phyloP scores from a whole-genome alignment of 2,888 invertebrate species.

The Lithophane semibrunnea region DNA sequence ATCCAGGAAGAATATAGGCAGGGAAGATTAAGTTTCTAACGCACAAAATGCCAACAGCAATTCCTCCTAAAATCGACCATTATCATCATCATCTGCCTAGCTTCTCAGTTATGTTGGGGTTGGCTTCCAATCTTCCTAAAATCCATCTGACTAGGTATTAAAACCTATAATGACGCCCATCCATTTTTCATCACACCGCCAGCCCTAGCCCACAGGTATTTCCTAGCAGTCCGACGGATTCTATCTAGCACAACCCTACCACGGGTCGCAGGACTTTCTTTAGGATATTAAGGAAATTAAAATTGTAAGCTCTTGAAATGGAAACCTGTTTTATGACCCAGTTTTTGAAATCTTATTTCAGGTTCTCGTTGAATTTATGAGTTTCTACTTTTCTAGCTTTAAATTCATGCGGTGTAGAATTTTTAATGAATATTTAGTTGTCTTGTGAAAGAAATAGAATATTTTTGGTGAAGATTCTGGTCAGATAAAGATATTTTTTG shows the following conservation, averaged over 20 bases:
- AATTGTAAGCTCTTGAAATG: conserved; percentile 48
- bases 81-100: not conserved
- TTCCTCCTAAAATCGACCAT: not conserved
- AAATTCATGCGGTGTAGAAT: conserved; percentile 1
- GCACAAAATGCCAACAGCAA: not conserved
- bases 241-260: conserved; percentile 46
- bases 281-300: conserved; percentile 60
- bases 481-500: not conserved
- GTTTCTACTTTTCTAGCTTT: conserved; percentile 8
- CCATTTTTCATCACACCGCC: not conserved
- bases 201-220: conserved; percentile 40
- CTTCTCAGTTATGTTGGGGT: not conserved
- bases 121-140: not conserved
- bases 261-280: conserved; percentile 26
- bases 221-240: conserved; percentile 41
- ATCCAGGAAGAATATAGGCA: not conserved
- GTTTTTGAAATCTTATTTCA: conserved; percentile 32
- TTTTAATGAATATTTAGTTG: conserved; percentile 14
- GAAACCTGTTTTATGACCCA: conserved; percentile 34
- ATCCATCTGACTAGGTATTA: not conserved
- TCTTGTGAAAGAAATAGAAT: not conserved
- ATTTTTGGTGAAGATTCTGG: not conserved
- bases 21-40: not conserved
- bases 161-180: not conserved
- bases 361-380: conserved; percentile 25